These are phyloP conservation scores for Trichechus manatus DNA, from an alignment of 2,113 vertebrate species.

Conservation along the genomic window DNA sequence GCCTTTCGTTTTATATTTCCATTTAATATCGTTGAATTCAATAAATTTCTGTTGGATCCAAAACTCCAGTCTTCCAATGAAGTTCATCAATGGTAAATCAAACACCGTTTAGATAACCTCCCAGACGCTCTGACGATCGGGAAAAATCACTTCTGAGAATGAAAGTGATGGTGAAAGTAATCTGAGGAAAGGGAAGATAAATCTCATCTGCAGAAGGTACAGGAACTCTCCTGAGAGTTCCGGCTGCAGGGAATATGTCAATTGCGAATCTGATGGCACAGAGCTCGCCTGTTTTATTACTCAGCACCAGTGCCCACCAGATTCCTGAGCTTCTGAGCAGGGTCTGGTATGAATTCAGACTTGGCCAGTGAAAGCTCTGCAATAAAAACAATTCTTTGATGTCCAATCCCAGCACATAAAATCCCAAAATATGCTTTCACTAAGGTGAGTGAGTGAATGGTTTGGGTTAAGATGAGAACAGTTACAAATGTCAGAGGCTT, in stretches of 20 bases:
- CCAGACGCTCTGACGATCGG: accelerated
- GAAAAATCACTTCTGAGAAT: background rate
- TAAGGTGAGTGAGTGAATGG: constrained; percentile 84
- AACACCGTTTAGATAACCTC: accelerated
- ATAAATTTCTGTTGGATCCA: accelerated
- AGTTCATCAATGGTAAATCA: accelerated
- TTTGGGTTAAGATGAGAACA: constrained; percentile 83
- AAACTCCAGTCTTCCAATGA: accelerated
- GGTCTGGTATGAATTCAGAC: constrained; percentile 78
- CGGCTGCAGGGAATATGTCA: constrained; percentile 41
- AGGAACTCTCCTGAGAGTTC: background rate
- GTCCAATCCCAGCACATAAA: constrained; percentile 84
- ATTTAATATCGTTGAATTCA: accelerated
- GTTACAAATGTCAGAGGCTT: constrained; percentile 81
- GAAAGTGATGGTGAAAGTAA: background rate
- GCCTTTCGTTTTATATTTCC: background rate
- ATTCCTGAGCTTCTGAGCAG: background rate
- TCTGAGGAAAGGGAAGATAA: background rate
- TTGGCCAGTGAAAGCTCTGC: constrained; percentile 76
- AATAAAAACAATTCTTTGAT: constrained; percentile 87
- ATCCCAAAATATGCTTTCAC: constrained; percentile 83
- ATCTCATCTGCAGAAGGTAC: background rate
- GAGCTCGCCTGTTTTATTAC: constrained; percentile 79
- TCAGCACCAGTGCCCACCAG: background rate
- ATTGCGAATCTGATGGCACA: background rate